Evolutionary conservation across 1,140 invertebrate species (phyloP).

Genomic region (Drosophila prosaltans): DNA sequence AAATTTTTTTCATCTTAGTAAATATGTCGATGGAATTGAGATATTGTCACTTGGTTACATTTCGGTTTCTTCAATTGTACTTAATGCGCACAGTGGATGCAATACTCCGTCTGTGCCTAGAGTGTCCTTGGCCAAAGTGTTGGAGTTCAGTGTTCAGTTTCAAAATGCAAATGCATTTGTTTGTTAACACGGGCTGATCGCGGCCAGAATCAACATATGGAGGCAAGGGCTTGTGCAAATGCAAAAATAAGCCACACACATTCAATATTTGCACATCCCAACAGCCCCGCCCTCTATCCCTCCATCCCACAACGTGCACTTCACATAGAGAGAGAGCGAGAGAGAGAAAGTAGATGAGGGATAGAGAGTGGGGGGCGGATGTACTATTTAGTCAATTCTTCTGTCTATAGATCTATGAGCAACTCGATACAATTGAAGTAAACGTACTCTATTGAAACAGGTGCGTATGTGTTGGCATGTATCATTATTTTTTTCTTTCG

Average conservation of each 20-base stretch:
- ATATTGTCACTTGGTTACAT: not conserved
- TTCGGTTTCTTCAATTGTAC: not conserved
- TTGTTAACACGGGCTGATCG: not conserved
- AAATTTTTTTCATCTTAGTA: too few species aligned
- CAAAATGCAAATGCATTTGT: constrained; percentile 9
- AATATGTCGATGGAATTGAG: too few species aligned
- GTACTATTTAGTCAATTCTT: not conserved
- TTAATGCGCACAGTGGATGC: too few species aligned
- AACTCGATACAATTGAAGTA: constrained; percentile 5
- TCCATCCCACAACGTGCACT: too few species aligned
- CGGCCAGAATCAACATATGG: not conserved
- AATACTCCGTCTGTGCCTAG: too few species aligned
- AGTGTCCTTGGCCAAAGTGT: constrained; percentile 4
- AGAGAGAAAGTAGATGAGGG: not conserved
- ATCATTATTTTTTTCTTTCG: not conserved
- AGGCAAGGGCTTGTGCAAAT: not conserved
- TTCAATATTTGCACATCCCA: constrained; percentile 58
- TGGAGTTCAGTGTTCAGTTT: constrained; percentile 3
- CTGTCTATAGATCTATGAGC: constrained; percentile 13
- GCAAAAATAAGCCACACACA: constrained; percentile 38
- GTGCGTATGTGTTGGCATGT: constrained; percentile 17
- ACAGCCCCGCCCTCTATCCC: not conserved
- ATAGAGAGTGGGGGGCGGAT: not conserved
- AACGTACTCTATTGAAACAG: constrained; percentile 21
- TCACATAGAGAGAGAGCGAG: not conserved